These are phyloP conservation scores for Catalaphyllia jardinei DNA, from an alignment of 64 coral and sea anemone genomes.

Conservation along the genomic window DNA sequence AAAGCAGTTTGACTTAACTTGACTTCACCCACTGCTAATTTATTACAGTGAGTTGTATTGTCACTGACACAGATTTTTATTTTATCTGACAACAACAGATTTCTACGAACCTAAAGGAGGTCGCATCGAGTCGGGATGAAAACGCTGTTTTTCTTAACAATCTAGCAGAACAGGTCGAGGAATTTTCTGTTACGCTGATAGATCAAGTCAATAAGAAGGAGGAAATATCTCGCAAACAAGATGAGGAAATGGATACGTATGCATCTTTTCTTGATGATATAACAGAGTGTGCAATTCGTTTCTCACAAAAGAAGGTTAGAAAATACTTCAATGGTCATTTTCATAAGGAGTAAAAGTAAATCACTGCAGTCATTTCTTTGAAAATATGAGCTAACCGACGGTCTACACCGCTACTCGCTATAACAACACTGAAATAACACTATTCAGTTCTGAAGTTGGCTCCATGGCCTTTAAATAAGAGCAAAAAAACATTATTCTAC, in stretches of 20 bases:
- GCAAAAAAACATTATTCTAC: no score
- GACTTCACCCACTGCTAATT: no score
- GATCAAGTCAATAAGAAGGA: conserved; percentile 25
- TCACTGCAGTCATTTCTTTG: no score
- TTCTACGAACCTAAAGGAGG: conserved; percentile 5
- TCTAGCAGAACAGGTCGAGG: conserved; percentile 26
- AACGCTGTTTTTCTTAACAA: background rate
- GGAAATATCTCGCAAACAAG: background rate
- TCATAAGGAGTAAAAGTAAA: no score
- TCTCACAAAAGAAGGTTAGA: conserved; percentile 31
- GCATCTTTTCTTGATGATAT: conserved; percentile 13
- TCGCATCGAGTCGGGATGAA: background rate
- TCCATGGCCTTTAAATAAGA: no score
- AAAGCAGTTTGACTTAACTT: no score
- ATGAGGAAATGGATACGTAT: conserved; percentile 6
- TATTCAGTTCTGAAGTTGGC: no score
- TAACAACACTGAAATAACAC: no score
- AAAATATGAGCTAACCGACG: no score
- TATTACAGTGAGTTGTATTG: no score
- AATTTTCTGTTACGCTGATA: conserved; percentile 33
- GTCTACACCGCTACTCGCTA: no score
- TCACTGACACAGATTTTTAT: no score
- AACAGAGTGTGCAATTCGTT: conserved; percentile 26
- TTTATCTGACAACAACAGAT: background rate
- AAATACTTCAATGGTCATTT: background rate